Percentiles rank a stretch among this genome's conserved stretches.
Evolutionary conservation across 2,797 vertebrate genomes (phyloP).

Genomic region (Myotis daubentonii): DNA sequence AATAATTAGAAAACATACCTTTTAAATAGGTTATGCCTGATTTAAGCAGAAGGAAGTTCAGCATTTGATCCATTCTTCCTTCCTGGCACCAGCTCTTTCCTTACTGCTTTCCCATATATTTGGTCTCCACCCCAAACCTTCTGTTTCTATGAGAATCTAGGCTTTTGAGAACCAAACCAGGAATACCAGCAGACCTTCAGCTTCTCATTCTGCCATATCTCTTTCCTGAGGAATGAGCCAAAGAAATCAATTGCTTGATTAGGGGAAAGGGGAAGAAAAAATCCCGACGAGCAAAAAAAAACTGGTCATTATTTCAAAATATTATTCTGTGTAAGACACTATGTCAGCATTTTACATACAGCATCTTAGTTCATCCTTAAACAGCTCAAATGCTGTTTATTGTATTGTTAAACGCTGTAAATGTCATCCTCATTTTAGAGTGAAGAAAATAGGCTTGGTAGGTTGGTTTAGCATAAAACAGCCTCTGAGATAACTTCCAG

Average conservation of each 20-base stretch:
- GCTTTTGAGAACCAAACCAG: not conserved
- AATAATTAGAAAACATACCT: constrained; percentile 26
- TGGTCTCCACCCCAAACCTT: not conserved
- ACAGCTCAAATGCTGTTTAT: not conserved
- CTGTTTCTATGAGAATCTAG: not conserved
- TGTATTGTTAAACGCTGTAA: not conserved
- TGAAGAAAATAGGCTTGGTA: not conserved
- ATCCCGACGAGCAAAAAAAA: not conserved
- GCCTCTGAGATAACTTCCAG: not conserved
- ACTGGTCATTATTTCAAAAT: not conserved
- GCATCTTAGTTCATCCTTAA: not conserved
- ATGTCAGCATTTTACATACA: not conserved
- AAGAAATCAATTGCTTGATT: not conserved
- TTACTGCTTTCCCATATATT: not conserved
- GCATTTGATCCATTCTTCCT: not conserved
- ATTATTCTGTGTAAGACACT: not conserved
- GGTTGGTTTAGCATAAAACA: not conserved
- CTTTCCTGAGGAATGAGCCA: not conserved
- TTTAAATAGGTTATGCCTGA: not conserved
- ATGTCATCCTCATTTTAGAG: not conserved
- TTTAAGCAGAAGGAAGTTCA: not conserved
- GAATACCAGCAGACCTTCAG: not conserved
- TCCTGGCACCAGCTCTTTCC: not conserved
- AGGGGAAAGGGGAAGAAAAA: not conserved
- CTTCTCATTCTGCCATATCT: not conserved